phyloP scores from a whole-genome alignment of 2,888 invertebrate genomes.

The Ochropacha duplaris region DNA sequence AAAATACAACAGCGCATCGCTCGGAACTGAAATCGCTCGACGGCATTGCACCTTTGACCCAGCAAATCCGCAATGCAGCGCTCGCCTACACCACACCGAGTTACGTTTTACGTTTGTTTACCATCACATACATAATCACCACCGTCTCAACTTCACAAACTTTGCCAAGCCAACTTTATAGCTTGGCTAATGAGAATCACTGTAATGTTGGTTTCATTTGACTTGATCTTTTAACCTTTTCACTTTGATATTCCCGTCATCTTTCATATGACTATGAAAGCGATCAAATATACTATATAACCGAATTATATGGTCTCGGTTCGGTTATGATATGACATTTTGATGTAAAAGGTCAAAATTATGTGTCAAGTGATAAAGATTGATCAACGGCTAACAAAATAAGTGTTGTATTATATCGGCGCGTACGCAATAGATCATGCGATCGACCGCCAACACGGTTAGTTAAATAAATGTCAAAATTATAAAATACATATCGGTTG shows the following conservation, averaged over 20 bases:
- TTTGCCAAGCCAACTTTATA: too few relatives aligned
- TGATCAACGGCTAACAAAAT: constrained; percentile 33
- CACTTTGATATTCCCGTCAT: background rate
- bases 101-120: constrained; percentile 50
- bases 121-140: constrained; percentile 54
- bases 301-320: constrained; percentile 47
- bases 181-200: too few relatives aligned
- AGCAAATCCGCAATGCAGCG: constrained; percentile 69
- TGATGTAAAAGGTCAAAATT: constrained; percentile 47
- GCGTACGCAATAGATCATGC: constrained; percentile 3
- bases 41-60: constrained; percentile 69
- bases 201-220: background rate
- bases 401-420: constrained; percentile 7
- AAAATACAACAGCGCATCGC: constrained; percentile 41
- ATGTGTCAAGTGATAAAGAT: constrained; percentile 27
- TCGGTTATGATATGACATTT: constrained; percentile 48
- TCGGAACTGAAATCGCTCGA: constrained; percentile 46
- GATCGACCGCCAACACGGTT: constrained; percentile 26
- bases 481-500: constrained; percentile 30
- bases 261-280: constrained; percentile 7
- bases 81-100: constrained; percentile 61
- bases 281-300: constrained; percentile 43
- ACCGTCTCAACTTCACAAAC: constrained; percentile 39
- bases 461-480: constrained; percentile 34
- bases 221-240: background rate